Evolutionary conservation across 2,113 vertebrate species (phyloP).

Genomic region (Taxidea taxus): DNA sequence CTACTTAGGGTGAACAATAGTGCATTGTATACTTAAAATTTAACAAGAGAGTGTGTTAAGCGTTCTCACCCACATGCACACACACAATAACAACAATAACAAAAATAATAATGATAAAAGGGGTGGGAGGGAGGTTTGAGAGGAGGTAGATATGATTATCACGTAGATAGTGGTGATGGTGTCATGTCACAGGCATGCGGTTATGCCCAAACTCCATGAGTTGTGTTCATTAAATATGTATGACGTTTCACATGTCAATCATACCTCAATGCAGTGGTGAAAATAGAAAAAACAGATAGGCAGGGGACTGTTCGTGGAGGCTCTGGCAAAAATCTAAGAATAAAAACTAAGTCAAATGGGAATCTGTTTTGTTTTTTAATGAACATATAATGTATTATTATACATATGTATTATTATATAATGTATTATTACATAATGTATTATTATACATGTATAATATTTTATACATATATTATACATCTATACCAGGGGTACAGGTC

Average conservation of each 20-base stretch:
- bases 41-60: no score
- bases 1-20: not conserved
- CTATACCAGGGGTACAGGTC: no score
- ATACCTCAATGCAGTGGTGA: not conserved
- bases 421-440: no score
- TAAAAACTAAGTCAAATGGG: not conserved
- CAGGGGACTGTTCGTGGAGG: not conserved
- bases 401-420: no score
- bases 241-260: not conserved
- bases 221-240: not conserved
- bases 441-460: no score
- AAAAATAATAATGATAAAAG: not conserved
- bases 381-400: no score
- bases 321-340: not conserved
- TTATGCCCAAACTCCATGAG: not conserved
- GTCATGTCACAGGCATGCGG: not conserved
- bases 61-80: no score
- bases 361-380: not conserved
- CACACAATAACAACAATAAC: not conserved
- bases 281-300: not conserved
- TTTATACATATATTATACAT: no score
- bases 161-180: not conserved
- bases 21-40: not conserved
- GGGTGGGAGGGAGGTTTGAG: not conserved
- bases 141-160: not conserved